Base-by-base conservation (phyloP, 2,797 vertebrate species). In the Anableps anableps region DNA sequence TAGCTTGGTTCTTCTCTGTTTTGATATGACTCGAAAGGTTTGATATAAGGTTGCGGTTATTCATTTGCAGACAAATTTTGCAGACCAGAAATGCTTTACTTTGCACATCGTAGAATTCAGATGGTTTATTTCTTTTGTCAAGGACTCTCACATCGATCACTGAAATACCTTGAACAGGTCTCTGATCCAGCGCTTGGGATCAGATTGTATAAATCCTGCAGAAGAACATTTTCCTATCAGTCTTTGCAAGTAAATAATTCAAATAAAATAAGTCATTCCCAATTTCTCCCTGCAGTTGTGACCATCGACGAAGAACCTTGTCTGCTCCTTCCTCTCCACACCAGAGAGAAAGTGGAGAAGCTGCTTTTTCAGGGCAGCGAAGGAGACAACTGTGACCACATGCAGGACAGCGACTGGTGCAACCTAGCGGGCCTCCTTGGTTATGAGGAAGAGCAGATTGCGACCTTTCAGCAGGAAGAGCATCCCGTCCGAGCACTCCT, bases 261-360 rank as follows among this genome's bases (percentile, higher is more conserved):
- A 17, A 48, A 45, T 21, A 38, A 43, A n/a, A 72, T 55, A 53
- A 66, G 70, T 5, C 10, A 21, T 13, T 76, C 0, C 75, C 76
- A 1, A 75, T 60, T 50, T 83, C 4, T 29, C 29, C 62, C 29
- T 41, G 55, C 93, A 98, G 97, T 95, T 0, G 95, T 98, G 78
- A 97, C 96, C 81, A 96, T 96, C 36, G 97, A 98, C 0, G 96
- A 97, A 34, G 96, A 91, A 76, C 97, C 96, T 0, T 97, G 96
- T 73, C 76, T 95, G 76, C 95, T 93, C 62, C 94, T 99, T 83
- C 96, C 98, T 0, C 91, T 97, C 11, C 95, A 97, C 93, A 97
- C 97, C 83, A 94, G 96, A 71, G 97, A 99, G 81, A 98, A 99
- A 88, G 96, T 99, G 68, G 99, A 99, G 93, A 97, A 98, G 86